A percentile compares a stretch with the other conserved stretches of the same genome.
Evolutionary conservation across 2,888 invertebrate species (phyloP).

Genomic region (Temnothorax rugatulus): DNA sequence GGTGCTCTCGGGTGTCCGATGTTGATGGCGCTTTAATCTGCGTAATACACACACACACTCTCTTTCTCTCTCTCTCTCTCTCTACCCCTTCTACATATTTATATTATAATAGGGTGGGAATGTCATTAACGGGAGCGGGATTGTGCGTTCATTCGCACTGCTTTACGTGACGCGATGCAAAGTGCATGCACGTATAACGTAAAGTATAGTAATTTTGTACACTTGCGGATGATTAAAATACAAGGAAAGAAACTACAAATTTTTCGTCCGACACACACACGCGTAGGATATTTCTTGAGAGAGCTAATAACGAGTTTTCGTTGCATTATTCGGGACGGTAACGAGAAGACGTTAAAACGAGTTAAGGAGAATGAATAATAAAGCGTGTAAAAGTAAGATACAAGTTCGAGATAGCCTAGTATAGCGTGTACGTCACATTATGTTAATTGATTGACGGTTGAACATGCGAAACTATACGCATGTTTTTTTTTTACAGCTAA

Average conservation of each 20-base stretch:
- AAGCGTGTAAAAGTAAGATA: not conserved
- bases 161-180: conserved; percentile 27
- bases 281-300: not conserved
- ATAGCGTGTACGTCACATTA: not conserved
- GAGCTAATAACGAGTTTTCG: conserved; percentile 24
- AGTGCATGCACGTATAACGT: not conserved
- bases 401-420: not conserved
- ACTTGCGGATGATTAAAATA: conserved; percentile 30
- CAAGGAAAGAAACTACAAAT: conserved; percentile 14
- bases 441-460: conserved; percentile 3
- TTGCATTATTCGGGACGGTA: not conserved
- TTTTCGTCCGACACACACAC: not conserved
- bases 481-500: conserved; percentile 18
- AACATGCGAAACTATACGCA: not conserved
- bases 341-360: conserved; percentile 20
- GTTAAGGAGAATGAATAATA: not conserved
- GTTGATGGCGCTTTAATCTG: conserved; percentile 35
- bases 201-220: conserved; percentile 26
- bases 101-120: conserved; percentile 26
- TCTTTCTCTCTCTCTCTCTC: not conserved
- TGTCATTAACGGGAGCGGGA: conserved; percentile 23
- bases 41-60: not conserved
- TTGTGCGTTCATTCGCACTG: conserved; percentile 29
- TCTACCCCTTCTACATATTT: conserved; percentile 12
- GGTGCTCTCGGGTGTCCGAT: not conserved